A percentile compares a stretch with the other conserved stretches of the same genome.
These are phyloP conservation scores for Melanostigma gelatinosum DNA, from an alignment of 2,113 vertebrate species.

Conservation along the genomic window DNA sequence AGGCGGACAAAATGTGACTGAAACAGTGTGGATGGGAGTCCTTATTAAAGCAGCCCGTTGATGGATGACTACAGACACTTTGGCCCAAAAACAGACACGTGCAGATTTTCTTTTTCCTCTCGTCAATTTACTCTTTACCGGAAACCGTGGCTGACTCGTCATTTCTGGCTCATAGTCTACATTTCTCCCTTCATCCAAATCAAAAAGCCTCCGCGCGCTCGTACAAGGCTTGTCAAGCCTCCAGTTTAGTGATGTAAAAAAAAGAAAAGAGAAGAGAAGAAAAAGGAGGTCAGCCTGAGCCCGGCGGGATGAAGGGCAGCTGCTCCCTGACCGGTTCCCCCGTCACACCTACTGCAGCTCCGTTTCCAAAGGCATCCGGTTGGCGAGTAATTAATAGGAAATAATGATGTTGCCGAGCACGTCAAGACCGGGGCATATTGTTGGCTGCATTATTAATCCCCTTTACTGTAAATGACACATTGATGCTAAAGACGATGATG, in stretches of 20 bases:
- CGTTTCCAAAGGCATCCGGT: conserved; percentile 72
- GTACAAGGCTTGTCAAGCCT: conserved; percentile 77
- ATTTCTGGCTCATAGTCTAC: conserved; percentile 80
- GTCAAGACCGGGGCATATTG: conserved; percentile 47
- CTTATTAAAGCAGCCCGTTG: conserved; percentile 33
- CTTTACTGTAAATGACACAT: conserved; percentile 71
- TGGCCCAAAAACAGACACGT: conserved; percentile 32
- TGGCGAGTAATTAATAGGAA: conserved; percentile 78
- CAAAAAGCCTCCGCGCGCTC: conserved; percentile 76
- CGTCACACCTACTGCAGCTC: conserved; percentile 79
- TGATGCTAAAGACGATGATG: conserved; percentile 26
- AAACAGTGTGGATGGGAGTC: conserved; percentile 15
- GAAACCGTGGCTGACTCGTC: conserved; percentile 69
- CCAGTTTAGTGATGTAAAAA: conserved; percentile 80
- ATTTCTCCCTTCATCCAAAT: conserved; percentile 79
- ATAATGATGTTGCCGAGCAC: conserved; percentile 76
- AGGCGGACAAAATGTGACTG: conserved; percentile 12
- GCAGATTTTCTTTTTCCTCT: conserved; percentile 18
- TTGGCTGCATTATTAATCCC: conserved; percentile 69
- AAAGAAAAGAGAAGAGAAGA: conserved; percentile 56
- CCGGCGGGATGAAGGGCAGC: conserved; percentile 82
- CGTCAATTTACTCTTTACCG: conserved; percentile 19
- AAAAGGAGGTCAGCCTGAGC: conserved; percentile 82
- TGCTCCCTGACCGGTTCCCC: conserved; percentile 79
- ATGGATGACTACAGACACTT: conserved; percentile 52